These are phyloP conservation scores for Salvelinus alpinus DNA, from an alignment of 2,113 vertebrate species.

Conservation along the genomic window DNA sequence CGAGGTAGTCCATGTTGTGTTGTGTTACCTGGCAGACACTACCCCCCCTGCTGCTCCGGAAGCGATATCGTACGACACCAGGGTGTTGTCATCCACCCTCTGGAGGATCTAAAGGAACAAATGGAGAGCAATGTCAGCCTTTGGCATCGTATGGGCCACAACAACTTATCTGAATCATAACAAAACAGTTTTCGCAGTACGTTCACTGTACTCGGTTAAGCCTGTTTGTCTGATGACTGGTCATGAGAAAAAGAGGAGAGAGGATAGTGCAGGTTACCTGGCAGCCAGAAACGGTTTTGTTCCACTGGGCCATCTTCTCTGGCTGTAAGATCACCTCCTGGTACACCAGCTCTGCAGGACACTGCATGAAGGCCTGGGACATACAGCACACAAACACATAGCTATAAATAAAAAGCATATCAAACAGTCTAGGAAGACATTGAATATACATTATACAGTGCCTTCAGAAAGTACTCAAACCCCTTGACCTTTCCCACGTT, in stretches of 20 bases:
- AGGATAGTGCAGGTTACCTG: conserved; percentile 74
- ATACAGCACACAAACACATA: not conserved
- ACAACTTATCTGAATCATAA: not conserved
- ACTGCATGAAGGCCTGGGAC: conserved; percentile 87
- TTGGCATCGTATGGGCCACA: not conserved
- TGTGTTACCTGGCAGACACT: conserved; percentile 86
- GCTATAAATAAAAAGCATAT: too few relatives aligned
- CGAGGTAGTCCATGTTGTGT: too few relatives aligned
- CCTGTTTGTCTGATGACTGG: too few relatives aligned
- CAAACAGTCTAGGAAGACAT: too few relatives aligned
- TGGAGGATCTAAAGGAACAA: conserved; percentile 83
- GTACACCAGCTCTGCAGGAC: conserved; percentile 88
- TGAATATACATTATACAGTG: too few relatives aligned
- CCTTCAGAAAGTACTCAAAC: too few relatives aligned
- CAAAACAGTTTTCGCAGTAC: not conserved
- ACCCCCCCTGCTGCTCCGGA: conserved; percentile 90
- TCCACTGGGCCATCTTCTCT: conserved; percentile 95
- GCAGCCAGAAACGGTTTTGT: conserved; percentile 87
- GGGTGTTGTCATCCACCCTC: conserved; percentile 91
- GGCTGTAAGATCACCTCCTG: conserved; percentile 97
- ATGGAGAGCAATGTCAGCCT: not conserved
- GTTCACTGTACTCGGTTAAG: not conserved
- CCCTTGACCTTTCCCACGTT: too few relatives aligned
- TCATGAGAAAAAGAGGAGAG: not conserved
- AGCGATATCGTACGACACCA: conserved; percentile 90